These are phyloP conservation scores for Epirrita christyi DNA, from an alignment of 2,888 invertebrate genomes.

Conservation along the genomic window DNA sequence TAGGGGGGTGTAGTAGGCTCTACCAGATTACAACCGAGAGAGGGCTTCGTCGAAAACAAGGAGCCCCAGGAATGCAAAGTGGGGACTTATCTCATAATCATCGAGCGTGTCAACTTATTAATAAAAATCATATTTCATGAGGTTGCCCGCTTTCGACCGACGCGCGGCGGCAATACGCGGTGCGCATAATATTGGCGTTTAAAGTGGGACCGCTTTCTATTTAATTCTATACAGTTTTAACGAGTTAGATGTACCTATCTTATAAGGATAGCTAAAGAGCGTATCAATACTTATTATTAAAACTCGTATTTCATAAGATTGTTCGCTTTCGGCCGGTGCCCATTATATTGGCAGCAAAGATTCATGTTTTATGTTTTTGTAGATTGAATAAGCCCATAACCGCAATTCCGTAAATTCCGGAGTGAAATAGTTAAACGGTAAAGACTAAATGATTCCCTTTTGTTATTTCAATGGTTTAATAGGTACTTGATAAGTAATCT, in stretches of 20 bases:
- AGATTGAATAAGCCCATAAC: background rate
- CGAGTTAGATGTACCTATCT: background rate
- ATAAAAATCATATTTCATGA: constrained; percentile 85
- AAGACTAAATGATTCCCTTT: constrained; percentile 23
- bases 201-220: constrained; percentile 21
- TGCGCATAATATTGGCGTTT: constrained; percentile 61
- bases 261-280: too few relatives aligned
- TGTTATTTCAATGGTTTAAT: constrained; percentile 50
- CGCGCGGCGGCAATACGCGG: constrained; percentile 53
- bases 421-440: too few relatives aligned
- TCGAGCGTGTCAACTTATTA: constrained; percentile 85
- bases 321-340: too few relatives aligned
- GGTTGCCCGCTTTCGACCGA: constrained; percentile 55
- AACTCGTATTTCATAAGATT: too few relatives aligned
- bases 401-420: too few relatives aligned
- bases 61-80: constrained; percentile 81
- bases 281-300: too few relatives aligned
- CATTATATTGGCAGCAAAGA: too few relatives aligned
- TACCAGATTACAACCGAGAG: constrained; percentile 66
- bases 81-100: constrained; percentile 84
- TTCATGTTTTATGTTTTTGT: too few relatives aligned
- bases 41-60: constrained; percentile 72
- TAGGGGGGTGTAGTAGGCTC: constrained; percentile 55
- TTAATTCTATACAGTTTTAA: constrained; percentile 24
- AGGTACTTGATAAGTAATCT: constrained; percentile 63